Base-by-base conservation (phyloP, 2,888 invertebrate genomes). In the Macropis europaea region DNA sequence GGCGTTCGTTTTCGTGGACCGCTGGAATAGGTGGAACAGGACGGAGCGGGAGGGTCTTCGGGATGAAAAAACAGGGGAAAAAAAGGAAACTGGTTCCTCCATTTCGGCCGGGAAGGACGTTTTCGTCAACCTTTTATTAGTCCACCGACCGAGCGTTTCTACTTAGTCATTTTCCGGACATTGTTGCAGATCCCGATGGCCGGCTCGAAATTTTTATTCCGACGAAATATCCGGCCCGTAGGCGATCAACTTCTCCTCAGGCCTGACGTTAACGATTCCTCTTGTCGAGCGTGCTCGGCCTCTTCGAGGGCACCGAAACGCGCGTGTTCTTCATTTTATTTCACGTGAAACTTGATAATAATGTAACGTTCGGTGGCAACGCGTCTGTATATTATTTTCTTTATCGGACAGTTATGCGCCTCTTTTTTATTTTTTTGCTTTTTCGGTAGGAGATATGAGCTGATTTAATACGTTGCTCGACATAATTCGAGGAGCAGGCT, bases 101-200 rank as follows among this genome's bases (percentile, higher is more conserved):
- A 42, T 62, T 57, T 40, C 45, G 36, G 28, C 48, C 9, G 30
- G n/a, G 59, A 71, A 77, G 61, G 61, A 79, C 59, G 67, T 76
- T 62, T n/a, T 34, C 78, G 63, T 75, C 60, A 56, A 68, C 78
- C 73, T 80, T 80, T 80, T 73, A 81, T 75, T 81, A 73, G 64
- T 32, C 57, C 53, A 22, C 38, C 40, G 54, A 43, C 52, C 67
- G 47, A 30, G 52, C 50, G 43, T 62, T 40, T 54, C 52, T 61
- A 42, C 67, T 69, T 59, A 47, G 13, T 67, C 54, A 64, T 79
- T 70, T 81, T 70, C 45, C 62, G 30, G 50, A 73, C 79, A 81
- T 75, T 78, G 75, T 78, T 77, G 75, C 72, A 26, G 54, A 69
- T 71, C 32, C 36, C 38, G 6, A 40, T 28, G 6, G 32, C 3